Conservation (phyloP, 1,140 invertebrate species). For the Drosophila tropicalis region DNA sequence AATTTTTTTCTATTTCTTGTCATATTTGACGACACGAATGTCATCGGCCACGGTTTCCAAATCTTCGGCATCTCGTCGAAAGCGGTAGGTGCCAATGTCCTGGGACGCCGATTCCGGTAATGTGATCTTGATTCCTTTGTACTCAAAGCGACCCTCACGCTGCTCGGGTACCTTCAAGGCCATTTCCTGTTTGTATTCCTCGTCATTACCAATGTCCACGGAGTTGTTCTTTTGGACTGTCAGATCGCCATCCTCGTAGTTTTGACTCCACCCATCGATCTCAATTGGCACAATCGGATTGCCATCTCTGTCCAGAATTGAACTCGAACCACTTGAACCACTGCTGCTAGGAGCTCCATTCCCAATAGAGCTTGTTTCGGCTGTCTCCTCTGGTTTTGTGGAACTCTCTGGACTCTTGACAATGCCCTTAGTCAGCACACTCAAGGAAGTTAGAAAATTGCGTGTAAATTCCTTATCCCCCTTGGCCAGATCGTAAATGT, state of each 20-base stretch:
- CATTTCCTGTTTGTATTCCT: conserved; percentile 55
- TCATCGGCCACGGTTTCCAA: conserved; percentile 51
- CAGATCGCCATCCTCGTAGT: conserved; percentile 32
- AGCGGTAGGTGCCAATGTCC: conserved; percentile 66
- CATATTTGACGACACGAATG: conserved; percentile 56
- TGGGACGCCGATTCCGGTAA: conserved; percentile 44
- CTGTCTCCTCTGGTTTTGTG: neutral
- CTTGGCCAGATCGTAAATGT: conserved; percentile 51
- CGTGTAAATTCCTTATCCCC: conserved; percentile 52
- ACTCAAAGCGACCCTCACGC: conserved; percentile 48
- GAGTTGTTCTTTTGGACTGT: conserved; percentile 40
- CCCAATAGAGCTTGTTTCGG: neutral
- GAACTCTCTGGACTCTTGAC: too few species aligned
- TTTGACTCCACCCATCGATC: conserved; percentile 66
- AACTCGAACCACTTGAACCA: neutral
- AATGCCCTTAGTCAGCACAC: neutral
- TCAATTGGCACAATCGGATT: conserved; percentile 57
- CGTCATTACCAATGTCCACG: conserved; percentile 60
- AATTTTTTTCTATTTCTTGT: conserved; percentile 43
- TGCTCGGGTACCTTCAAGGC: conserved; percentile 47
- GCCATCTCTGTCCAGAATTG: conserved; percentile 41
- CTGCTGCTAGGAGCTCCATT: neutral
- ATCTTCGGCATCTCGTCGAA: conserved; percentile 59
- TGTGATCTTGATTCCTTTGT: conserved; percentile 64
- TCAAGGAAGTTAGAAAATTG: conserved; percentile 48